Conservation (phyloP, 2,888 invertebrate genomes). For the Odontocerum albicorne region DNA sequence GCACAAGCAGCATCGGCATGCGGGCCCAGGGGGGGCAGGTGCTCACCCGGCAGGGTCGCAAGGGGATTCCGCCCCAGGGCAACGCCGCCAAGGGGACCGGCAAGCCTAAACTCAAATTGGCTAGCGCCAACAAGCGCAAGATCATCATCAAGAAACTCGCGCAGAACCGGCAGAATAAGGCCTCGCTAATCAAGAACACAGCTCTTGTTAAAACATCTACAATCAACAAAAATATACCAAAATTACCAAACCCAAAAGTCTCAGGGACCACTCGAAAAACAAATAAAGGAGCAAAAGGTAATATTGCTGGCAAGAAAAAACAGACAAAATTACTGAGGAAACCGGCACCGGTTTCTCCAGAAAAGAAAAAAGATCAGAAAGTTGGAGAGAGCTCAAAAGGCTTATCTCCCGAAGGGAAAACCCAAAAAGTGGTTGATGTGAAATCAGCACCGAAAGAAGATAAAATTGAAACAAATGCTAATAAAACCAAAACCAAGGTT, state of each 20-base stretch:
- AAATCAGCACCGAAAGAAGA: background rate
- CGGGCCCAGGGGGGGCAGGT: conserved; percentile 34
- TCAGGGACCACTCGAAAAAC: conserved; percentile 3
- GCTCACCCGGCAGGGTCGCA: conserved; percentile 33
- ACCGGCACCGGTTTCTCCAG: conserved; percentile 9
- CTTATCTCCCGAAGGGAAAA: background rate
- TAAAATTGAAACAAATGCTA: background rate
- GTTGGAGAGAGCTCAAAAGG: background rate
- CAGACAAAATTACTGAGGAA: background rate
- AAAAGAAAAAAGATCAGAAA: conserved; percentile 28
- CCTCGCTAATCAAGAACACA: conserved; percentile 16
- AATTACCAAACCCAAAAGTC: conserved; percentile 18
- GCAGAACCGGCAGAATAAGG: conserved; percentile 12
- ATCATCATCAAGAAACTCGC: conserved; percentile 35
- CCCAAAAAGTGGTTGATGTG: background rate
- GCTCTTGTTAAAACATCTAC: no score
- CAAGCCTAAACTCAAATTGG: conserved; percentile 37
- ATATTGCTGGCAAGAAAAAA: conserved; percentile 8
- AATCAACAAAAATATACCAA: conserved; percentile 27
- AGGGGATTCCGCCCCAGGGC: conserved; percentile 36
- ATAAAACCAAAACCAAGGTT: background rate
- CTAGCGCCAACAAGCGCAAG: conserved; percentile 30
- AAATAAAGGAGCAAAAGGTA: conserved; percentile 4
- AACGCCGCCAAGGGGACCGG: conserved; percentile 41
- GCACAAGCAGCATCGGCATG: conserved; percentile 16